phyloP scores from a whole-genome alignment of 2,888 invertebrate genomes.

The Tetramorium bicarinatum region DNA sequence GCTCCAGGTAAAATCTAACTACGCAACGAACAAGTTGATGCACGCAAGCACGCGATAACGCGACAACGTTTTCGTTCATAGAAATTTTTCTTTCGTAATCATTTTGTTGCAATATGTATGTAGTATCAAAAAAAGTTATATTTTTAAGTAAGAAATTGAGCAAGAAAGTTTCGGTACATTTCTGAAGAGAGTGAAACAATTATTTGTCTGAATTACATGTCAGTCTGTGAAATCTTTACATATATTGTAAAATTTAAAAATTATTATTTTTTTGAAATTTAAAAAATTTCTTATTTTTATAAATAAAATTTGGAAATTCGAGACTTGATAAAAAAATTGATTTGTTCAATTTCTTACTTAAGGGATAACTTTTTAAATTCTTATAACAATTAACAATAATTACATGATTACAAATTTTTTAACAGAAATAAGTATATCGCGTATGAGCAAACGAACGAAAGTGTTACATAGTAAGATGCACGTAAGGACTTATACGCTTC shows the following conservation, averaged over 20 bases:
- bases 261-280: background rate
- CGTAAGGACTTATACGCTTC: constrained; percentile 3
- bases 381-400: background rate
- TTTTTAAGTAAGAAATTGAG: background rate
- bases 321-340: background rate
- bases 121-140: background rate
- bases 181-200: background rate
- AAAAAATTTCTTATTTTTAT: background rate
- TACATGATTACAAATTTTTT: background rate
- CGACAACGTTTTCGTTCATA: constrained; percentile 5
- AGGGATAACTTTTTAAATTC: constrained; percentile 3
- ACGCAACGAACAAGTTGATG: background rate
- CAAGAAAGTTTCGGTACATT: background rate
- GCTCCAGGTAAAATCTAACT: constrained; percentile 57
- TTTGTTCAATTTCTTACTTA: constrained; percentile 14
- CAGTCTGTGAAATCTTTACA: background rate
- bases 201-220: background rate
- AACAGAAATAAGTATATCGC: constrained; percentile 20
- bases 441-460: background rate
- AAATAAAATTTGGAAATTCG: constrained; percentile 14
- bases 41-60: constrained; percentile 52
- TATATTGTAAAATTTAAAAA: background rate
- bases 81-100: background rate
- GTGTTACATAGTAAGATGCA: constrained; percentile 26
- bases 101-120: background rate